Conservation (phyloP, 2,797 vertebrate species). For the Gadopsis bispinosus region DNA sequence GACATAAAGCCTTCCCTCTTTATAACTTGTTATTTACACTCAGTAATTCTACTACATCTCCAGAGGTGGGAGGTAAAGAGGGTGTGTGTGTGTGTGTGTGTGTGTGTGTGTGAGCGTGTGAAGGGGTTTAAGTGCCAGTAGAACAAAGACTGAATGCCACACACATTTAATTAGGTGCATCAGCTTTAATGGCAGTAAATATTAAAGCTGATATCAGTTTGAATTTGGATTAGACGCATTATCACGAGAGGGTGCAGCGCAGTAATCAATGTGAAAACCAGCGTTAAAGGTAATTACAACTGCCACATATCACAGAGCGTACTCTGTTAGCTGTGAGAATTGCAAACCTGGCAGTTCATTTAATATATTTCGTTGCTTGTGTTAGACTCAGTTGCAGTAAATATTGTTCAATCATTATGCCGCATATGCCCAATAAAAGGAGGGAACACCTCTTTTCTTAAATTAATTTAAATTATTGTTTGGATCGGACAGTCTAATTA, state of each 20-base stretch:
- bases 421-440: conserved; percentile 1
- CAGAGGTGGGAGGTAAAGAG: not conserved
- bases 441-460: not conserved
- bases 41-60: conserved; percentile 46
- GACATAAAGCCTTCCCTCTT: conserved; percentile 61
- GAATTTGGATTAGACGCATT: conserved; percentile 62
- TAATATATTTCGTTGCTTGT: conserved; percentile 20
- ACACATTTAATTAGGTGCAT: conserved; percentile 64
- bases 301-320: conserved; percentile 44
- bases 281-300: conserved; percentile 58
- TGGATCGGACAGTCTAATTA: not conserved
- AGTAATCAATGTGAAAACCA: conserved; percentile 59
- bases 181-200: conserved; percentile 54
- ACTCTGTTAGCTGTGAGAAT: conserved; percentile 40
- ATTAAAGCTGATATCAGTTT: conserved; percentile 67
- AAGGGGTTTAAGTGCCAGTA: conserved; percentile 41
- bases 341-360: conserved; percentile 24
- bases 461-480: conserved; percentile 11
- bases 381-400: conserved; percentile 13
- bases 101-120: conserved; percentile 13
- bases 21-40: conserved; percentile 61
- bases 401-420: conserved; percentile 6
- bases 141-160: conserved; percentile 33
- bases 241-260: conserved; percentile 33
- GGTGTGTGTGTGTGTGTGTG: conserved; percentile 14